phyloP scores from a whole-genome alignment of 2,797 vertebrate species.

The Chelon labrosus region DNA sequence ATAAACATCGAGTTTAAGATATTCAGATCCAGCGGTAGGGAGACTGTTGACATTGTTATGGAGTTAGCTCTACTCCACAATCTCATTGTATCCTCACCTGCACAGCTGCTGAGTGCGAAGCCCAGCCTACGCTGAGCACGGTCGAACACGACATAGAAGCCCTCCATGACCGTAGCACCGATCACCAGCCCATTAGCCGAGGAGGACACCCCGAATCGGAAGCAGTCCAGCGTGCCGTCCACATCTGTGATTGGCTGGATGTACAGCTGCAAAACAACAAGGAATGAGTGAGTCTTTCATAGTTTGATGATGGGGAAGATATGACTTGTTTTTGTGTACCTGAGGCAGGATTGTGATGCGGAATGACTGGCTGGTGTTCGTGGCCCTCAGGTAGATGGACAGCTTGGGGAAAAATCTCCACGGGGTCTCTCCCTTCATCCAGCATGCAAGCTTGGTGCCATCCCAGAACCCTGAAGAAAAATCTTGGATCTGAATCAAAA shows the following conservation, averaged over 20 bases:
- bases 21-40: not conserved
- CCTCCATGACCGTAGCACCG: constrained; percentile 97
- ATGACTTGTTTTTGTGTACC: constrained; percentile 77
- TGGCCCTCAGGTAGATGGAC: constrained; percentile 94
- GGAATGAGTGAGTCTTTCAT: not conserved
- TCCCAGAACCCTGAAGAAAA: constrained; percentile 95
- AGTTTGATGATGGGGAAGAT: not conserved
- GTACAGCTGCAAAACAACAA: constrained; percentile 87
- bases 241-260: constrained; percentile 91
- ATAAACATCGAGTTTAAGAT: too few species aligned
- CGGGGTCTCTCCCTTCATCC: constrained; percentile 90
- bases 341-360: constrained; percentile 94
- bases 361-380: constrained; percentile 94
- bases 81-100: constrained; percentile 83
- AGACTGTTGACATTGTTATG: not conserved
- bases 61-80: not conserved
- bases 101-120: constrained; percentile 93
- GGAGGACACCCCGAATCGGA: constrained; percentile 92
- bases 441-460: constrained; percentile 95
- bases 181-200: constrained; percentile 93
- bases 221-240: constrained; percentile 90
- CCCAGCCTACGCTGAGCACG: constrained; percentile 90
- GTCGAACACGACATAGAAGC: constrained; percentile 97
- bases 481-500: constrained; percentile 87
- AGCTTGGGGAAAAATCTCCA: constrained; percentile 96